These are phyloP conservation scores for Odontesthes bonariensis DNA, from an alignment of 2,113 vertebrate species.

Conservation along the genomic window DNA sequence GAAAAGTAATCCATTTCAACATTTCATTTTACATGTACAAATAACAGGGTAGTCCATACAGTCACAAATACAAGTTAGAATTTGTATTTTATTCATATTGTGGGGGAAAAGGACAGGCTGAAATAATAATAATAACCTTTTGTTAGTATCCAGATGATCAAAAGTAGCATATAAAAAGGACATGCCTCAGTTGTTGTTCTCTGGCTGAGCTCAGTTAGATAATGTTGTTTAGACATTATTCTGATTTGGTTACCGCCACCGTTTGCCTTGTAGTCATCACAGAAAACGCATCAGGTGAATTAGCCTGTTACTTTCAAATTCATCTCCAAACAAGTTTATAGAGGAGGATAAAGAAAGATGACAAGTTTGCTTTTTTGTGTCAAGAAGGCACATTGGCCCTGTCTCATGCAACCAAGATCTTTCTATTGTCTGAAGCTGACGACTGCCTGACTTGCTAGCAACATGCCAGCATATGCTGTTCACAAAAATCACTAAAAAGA, in stretches of 20 bases:
- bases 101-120: too few species aligned
- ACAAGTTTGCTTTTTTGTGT: neutral
- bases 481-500: neutral
- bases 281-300: conserved; percentile 5
- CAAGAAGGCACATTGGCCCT: neutral
- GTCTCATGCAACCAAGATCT: neutral
- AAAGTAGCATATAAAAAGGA: neutral
- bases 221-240: neutral
- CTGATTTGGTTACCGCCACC: neutral
- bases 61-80: neutral
- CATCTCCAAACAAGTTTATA: neutral
- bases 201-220: conserved; percentile 1
- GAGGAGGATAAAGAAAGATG: neutral
- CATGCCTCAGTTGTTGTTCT: conserved; percentile 3
- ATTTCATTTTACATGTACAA: neutral
- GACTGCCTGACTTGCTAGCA: neutral
- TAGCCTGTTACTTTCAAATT: neutral
- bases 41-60: neutral
- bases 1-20: neutral
- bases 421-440: neutral
- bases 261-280: neutral
- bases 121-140: too few species aligned
- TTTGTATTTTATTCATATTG: too few species aligned
- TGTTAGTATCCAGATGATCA: neutral
- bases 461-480: neutral